Base-by-base conservation (phyloP, 1,140 invertebrate genomes). In the Bombus cullumanus region DNA sequence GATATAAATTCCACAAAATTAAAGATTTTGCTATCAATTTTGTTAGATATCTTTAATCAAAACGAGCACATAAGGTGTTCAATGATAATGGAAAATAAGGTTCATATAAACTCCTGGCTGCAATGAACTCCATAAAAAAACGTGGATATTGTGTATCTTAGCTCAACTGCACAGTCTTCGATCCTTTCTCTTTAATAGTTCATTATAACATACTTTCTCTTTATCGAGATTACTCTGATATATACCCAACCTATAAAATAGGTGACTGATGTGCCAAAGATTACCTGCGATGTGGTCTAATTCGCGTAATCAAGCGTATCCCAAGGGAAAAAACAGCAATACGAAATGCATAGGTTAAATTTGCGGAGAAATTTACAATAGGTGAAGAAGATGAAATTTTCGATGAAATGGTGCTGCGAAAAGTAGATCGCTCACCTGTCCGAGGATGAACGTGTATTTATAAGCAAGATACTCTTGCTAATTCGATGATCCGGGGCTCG, bases 161-260 rank as follows among this genome's bases (percentile, higher is more conserved):
- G 22, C n/a, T 81, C 12, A 25, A 53, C n/a, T 47, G 57, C 18
- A 28, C 22, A 34, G 34, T 66, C 31, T n/a, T 66, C n/a, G 28
- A 59, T 81, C 71, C 79, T 85, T 81, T 74, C 71, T 68, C 62
- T 81, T 81, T 68, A 47, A 57, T 31, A 75, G 47, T 69, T 28
- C 59, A 81, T 85, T 73, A 74, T 85, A 81, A 69, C 25, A 34
- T 81, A 81, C 79, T 85, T 85, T 81, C 84, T 57, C 79, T 81
- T 68, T 37, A 47, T 15, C 31, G 31, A 81, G 31, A 64, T 68
- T 75, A 57, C 18, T 53, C 18, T 8, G 69, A 57, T 13, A 31
- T 37, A 62, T 57, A 80, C 69, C 78, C 79, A 85, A 85, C 84
- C 84, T 85, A 72, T 31, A 85, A 85, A 85, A 81, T 81, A 74